Conservation (phyloP, 1,140 invertebrate species). For the Drosophila santomea region DNA sequence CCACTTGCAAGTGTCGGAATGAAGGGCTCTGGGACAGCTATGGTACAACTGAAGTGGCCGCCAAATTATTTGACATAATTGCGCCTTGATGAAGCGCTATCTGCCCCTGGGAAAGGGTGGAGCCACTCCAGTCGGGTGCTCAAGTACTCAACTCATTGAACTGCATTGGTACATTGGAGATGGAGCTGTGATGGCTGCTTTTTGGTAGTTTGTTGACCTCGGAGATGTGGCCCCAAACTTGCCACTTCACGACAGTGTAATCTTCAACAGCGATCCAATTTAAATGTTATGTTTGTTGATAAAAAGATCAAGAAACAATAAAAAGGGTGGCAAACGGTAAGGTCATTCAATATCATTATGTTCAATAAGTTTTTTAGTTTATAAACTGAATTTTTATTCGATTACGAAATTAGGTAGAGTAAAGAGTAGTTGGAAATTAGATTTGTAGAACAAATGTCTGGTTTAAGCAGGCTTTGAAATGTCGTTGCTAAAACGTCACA, state of each 20-base stretch:
- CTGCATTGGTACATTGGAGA: conserved; percentile 26
- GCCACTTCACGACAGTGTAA: too few species aligned
- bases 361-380: too few species aligned
- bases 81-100: conserved; percentile 68
- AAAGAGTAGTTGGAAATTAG: too few species aligned
- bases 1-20: conserved; percentile 60
- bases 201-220: conserved; percentile 35
- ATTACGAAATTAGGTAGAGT: too few species aligned
- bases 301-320: background rate
- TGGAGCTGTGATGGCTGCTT: background rate
- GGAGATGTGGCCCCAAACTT: conserved; percentile 2
- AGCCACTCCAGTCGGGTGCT: conserved; percentile 68
- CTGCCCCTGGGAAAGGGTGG: conserved; percentile 48
- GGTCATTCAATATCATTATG: too few species aligned
- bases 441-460: too few species aligned
- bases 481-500: too few species aligned
- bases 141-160: conserved; percentile 27
- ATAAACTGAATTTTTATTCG: too few species aligned
- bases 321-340: background rate
- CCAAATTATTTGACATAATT: conserved; percentile 77
- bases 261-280: background rate
- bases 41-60: conserved; percentile 50
- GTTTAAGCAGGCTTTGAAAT: too few species aligned
- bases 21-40: conserved; percentile 2
- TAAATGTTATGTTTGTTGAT: background rate